phyloP scores from a whole-genome alignment of 2,797 vertebrate genomes.

The Acrocephalus scirpaceus region DNA sequence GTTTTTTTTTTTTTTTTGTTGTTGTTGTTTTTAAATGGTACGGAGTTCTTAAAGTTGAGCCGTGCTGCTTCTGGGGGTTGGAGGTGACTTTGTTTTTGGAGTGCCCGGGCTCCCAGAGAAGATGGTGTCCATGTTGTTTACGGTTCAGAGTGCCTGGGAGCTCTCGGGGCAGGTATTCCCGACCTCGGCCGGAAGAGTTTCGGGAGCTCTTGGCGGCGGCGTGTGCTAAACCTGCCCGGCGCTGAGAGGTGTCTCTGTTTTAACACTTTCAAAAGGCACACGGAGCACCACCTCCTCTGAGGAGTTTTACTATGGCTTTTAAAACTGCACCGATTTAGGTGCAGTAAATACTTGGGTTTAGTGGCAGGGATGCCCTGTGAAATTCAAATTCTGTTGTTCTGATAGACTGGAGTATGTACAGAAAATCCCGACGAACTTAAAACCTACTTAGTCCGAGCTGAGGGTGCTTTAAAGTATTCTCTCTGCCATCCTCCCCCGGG shows the following conservation, averaged over 20 bases:
- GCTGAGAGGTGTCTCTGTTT: neutral
- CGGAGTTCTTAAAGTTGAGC: neutral
- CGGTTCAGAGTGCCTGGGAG: neutral
- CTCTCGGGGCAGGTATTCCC: neutral
- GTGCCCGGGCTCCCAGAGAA: neutral
- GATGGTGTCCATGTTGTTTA: slow-evolving; percentile 21
- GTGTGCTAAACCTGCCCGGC: neutral
- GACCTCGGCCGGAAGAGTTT: neutral
- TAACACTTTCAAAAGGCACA: neutral
- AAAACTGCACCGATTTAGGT: neutral
- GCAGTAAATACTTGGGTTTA: neutral
- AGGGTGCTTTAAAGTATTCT: neutral
- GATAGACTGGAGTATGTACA: neutral
- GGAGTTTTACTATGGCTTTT: neutral
- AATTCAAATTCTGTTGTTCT: neutral
- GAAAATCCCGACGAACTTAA: neutral
- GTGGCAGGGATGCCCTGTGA: neutral
- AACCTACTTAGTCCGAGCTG: neutral
- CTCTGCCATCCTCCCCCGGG: neutral
- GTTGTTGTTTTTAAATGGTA: accelerated
- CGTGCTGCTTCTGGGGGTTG: neutral
- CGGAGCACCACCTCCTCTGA: neutral
- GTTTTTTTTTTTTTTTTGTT: accelerated
- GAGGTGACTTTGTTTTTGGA: neutral
- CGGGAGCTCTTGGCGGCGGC: neutral